These are phyloP conservation scores for Pseudoatta argentina DNA, from an alignment of 1,140 invertebrate genomes.

Conservation along the genomic window DNA sequence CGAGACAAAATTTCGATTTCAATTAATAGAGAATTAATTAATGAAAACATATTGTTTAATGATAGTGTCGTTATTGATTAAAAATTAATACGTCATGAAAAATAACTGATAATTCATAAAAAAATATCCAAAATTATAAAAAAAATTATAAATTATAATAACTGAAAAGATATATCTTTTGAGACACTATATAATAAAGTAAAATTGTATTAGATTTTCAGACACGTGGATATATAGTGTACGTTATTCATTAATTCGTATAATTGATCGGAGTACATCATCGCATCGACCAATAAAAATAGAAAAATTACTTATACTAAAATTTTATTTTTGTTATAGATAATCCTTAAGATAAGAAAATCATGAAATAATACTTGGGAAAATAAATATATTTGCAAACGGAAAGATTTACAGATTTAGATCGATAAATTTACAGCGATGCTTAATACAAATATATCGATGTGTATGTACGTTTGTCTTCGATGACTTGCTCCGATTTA, in stretches of 20 bases:
- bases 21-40: not conserved
- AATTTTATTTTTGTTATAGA: conserved; percentile 35
- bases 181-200: conserved; percentile 12
- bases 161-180: not conserved
- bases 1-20: conserved; percentile 19
- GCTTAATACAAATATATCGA: conserved; percentile 14
- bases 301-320: not conserved
- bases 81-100: conserved; percentile 10
- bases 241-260: conserved; percentile 26
- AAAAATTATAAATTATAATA: not conserved
- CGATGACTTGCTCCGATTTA: conserved; percentile 19
- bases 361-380: not conserved
- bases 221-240: not conserved
- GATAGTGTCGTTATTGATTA: conserved; percentile 1
- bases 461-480: conserved; percentile 13
- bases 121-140: conserved; percentile 17
- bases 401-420: conserved; percentile 7
- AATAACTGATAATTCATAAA: conserved; percentile 19
- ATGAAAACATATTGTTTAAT: conserved; percentile 13
- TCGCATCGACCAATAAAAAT: conserved; percentile 34
- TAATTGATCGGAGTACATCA: conserved; percentile 3
- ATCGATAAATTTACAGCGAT: conserved; percentile 37
- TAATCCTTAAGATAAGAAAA: conserved; percentile 28
- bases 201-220: conserved; percentile 27
- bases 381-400: not conserved